Percentiles rank a stretch among this genome's conserved stretches.
Conservation (phyloP, 92 coral and sea anemone genomes). For the Palythoa grandiflora region DNA sequence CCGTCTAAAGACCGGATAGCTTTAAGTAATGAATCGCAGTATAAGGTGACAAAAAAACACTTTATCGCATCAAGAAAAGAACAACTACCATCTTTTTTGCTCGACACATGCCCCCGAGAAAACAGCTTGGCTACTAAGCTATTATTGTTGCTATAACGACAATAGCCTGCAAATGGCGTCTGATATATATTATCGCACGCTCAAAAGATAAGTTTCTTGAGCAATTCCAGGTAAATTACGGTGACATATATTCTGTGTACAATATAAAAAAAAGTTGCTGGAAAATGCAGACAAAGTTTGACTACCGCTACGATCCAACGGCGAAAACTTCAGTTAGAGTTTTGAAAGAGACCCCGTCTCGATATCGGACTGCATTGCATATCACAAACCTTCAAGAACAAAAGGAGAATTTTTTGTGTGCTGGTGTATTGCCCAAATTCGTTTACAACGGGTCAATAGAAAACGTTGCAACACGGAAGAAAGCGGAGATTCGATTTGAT, state of each 20-base stretch:
- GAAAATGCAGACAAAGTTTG: conserved; percentile 40
- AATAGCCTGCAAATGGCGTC: conserved; percentile 40
- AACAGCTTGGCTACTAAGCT: conserved; percentile 34
- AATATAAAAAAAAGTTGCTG: too few species aligned
- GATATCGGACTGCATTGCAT: conserved; percentile 78
- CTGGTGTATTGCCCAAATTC: conserved; percentile 80
- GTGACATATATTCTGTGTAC: not conserved
- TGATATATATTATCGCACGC: not conserved
- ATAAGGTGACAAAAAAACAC: too few species aligned
- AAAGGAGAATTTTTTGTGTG: conserved; percentile 83
- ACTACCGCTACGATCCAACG: conserved; percentile 66
- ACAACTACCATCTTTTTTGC: not conserved
- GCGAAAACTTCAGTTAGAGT: conserved; percentile 76
- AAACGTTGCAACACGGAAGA: conserved; percentile 61
- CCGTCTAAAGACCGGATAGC: too few species aligned
- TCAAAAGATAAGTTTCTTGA: not conserved
- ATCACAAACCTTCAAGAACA: conserved; percentile 79
- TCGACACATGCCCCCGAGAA: not conserved
- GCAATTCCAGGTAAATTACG: not conserved
- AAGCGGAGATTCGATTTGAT: conserved; percentile 86
- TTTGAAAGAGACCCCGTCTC: conserved; percentile 76
- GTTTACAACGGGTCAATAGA: conserved; percentile 74
- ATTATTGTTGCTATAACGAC: conserved; percentile 27
- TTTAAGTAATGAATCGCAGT: too few species aligned
- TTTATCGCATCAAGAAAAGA: not conserved